These are phyloP conservation scores for Pseudorasbora parva DNA, from an alignment of 2,113 vertebrate species.

Conservation along the genomic window DNA sequence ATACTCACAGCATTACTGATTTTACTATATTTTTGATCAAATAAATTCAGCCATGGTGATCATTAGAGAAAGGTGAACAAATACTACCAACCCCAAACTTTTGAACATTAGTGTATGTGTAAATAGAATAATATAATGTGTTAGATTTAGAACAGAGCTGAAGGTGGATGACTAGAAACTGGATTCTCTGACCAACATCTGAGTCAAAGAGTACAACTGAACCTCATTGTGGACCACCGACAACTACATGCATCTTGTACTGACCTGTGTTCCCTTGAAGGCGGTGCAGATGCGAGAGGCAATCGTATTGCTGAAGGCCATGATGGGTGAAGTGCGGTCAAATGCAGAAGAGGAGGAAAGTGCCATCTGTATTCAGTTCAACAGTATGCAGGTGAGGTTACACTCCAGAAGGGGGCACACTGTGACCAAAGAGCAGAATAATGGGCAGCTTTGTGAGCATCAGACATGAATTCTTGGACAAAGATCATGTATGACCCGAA, in stretches of 20 bases:
- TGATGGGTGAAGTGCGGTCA: constrained; percentile 86
- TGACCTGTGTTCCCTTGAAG: constrained; percentile 62
- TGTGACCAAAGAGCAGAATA: background rate
- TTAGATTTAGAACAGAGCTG: background rate
- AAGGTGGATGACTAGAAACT: background rate
- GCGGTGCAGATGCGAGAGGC: constrained; percentile 85
- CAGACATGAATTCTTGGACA: background rate
- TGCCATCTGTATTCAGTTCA: constrained; percentile 84
- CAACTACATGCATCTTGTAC: background rate
- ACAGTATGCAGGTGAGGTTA: constrained; percentile 82
- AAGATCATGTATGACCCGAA: background rate
- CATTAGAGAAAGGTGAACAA: too few species aligned
- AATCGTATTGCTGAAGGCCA: constrained; percentile 84
- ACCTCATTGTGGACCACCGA: background rate
- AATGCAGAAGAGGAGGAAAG: constrained; percentile 86
- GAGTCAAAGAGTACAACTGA: background rate
- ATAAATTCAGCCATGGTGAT: too few species aligned
- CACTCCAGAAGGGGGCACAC: constrained; percentile 42
- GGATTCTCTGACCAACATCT: background rate
- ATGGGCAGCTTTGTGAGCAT: background rate
- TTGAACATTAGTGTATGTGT: background rate
- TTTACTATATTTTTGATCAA: too few species aligned
- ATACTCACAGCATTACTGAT: too few species aligned
- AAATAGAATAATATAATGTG: background rate
- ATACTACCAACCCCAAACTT: too few species aligned